A percentile compares a stretch with the other conserved stretches of the same genome.
Conservation (phyloP, 92 coral and sea anemone species). For the Porites evermanni region DNA sequence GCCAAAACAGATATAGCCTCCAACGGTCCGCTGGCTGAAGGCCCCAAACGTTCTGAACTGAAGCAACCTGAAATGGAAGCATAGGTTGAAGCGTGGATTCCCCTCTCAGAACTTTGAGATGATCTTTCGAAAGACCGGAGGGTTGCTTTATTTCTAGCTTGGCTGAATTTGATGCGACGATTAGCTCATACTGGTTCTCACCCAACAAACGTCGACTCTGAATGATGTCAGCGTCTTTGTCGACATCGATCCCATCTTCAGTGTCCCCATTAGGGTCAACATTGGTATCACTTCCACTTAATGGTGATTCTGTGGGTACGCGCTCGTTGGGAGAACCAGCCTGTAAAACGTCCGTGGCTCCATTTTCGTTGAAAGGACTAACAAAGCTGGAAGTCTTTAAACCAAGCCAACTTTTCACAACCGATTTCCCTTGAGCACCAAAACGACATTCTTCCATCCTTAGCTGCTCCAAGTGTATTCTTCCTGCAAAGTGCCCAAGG, state of each 20-base stretch:
- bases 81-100: constrained; percentile 44
- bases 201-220: constrained; percentile 69
- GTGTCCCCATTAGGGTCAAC: constrained; percentile 28
- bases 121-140: constrained; percentile 31
- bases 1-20: constrained; percentile 76
- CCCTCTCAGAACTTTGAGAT: constrained; percentile 49
- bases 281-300: neutral
- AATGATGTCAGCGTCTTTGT: constrained; percentile 77
- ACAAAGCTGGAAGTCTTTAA: neutral
- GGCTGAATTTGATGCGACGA: neutral
- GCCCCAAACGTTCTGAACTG: constrained; percentile 28
- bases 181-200: constrained; percentile 62
- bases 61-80: neutral
- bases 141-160: neutral
- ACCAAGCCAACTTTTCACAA: constrained; percentile 65
- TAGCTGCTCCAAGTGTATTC: constrained; percentile 45
- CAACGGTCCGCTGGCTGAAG: constrained; percentile 52
- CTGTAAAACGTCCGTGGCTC: neutral
- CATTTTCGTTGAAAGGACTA: neutral
- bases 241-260: constrained; percentile 68
- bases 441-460: constrained; percentile 31
- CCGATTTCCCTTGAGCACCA: constrained; percentile 27
- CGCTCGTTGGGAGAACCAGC: neutral
- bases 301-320: neutral
- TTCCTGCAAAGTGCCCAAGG: constrained; percentile 22